Evolutionary conservation across 1,140 invertebrate genomes (phyloP).

Genomic region (Cyphomyrmex costatus): DNA sequence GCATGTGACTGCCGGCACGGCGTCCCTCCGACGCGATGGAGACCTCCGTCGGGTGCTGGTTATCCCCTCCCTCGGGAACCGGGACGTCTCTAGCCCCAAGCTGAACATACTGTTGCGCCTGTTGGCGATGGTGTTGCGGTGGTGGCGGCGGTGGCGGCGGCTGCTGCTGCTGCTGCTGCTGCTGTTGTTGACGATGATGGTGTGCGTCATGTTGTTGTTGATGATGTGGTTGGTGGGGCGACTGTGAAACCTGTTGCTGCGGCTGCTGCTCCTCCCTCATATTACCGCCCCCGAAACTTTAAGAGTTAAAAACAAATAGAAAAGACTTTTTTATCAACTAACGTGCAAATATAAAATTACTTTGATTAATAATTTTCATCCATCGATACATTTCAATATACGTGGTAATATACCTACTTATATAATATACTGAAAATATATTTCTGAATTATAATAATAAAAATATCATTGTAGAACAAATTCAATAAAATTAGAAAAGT

Average conservation of each 20-base stretch:
- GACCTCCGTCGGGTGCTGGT: conserved; percentile 75
- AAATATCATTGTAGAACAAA: not conserved
- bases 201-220: conserved; percentile 61
- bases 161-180: conserved; percentile 60
- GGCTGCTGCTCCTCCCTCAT: conserved; percentile 72
- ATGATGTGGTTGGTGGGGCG: conserved; percentile 72
- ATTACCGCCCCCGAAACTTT: conserved; percentile 66
- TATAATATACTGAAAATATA: not conserved
- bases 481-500: not conserved
- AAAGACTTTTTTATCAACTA: not conserved
- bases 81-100: conserved; percentile 80
- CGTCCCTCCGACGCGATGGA: conserved; percentile 79
- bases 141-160: too few relatives aligned
- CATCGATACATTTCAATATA: not conserved
- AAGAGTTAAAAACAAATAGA: not conserved
- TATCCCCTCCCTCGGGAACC: conserved; percentile 83
- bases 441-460: not conserved
- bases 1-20: conserved; percentile 83
- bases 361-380: not conserved
- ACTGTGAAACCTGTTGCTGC: conserved; percentile 74
- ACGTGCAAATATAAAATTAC: not conserved
- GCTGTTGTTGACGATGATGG: conserved; percentile 61
- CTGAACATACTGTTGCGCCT: conserved; percentile 63
- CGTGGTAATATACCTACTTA: not conserved
- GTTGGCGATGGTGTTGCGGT: conserved; percentile 67